Evolutionary conservation across 1,140 invertebrate genomes (phyloP).

Genomic region (Aphaenogaster floridana): DNA sequence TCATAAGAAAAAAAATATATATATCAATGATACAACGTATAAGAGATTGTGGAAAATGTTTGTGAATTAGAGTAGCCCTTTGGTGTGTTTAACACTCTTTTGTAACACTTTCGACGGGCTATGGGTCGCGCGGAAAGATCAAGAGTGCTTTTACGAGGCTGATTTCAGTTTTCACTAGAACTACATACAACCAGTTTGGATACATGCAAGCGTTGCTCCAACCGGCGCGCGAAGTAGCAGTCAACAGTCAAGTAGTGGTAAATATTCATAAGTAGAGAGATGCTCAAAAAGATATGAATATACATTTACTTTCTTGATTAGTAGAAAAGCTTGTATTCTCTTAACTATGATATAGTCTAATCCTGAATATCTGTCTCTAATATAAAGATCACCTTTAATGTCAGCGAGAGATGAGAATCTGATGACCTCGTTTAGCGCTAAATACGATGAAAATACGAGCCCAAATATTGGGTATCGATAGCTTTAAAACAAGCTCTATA

Average conservation of each 20-base stretch:
- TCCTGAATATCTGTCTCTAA: constrained; percentile 19
- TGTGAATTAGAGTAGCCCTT: constrained; percentile 1
- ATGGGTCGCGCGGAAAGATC: constrained; percentile 69
- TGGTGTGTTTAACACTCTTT: constrained; percentile 18
- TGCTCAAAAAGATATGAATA: constrained; percentile 10
- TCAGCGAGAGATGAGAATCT: constrained; percentile 21
- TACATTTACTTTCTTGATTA: constrained; percentile 2
- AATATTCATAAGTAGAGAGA: constrained; percentile 5
- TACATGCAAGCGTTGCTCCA: constrained; percentile 61
- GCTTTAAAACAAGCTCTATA: constrained; percentile 27
- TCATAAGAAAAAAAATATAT: not conserved
- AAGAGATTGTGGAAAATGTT: constrained; percentile 1
- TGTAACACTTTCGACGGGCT: constrained; percentile 58
- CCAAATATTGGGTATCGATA: constrained; percentile 50
- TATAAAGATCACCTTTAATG: constrained; percentile 45
- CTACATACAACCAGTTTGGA: constrained; percentile 69
- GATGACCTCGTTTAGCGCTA: constrained; percentile 33
- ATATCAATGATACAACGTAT: not conserved
- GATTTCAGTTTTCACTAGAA: constrained; percentile 82
- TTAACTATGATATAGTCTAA: not conserved
- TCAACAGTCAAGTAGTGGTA: constrained; percentile 27
- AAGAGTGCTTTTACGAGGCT: constrained; percentile 50
- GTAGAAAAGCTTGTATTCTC: not conserved
- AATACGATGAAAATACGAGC: constrained; percentile 31
- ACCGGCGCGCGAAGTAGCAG: constrained; percentile 16